Base-by-base conservation (phyloP, 2,888 invertebrate species). In the Drosophila histrio region DNA sequence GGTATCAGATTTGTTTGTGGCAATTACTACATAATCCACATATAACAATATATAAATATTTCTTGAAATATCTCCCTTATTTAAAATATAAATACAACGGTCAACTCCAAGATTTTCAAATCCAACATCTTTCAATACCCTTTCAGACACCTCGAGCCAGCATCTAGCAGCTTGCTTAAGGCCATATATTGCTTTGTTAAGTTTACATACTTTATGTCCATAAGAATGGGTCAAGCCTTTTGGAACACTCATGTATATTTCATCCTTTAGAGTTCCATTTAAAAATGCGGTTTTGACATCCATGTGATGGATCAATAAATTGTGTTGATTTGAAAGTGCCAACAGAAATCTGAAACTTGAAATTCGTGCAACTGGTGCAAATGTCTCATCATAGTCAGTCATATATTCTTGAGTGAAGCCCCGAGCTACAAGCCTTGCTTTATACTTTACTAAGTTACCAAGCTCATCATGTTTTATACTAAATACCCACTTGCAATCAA, bases 161-260 rank as follows among this genome's bases (percentile, higher is more conserved):
- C 32, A 54, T 54, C 54, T 43, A 11, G 43, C 54, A 7, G 54
- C 61, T 46, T 83, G 78, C 52, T 77, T 81, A 17, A 77, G 59
- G 8, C 77, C 74, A 58, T 79, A 77, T n/a, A 79, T 32, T 15
- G 70, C 60, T 67, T 76, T 58, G 43, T 64, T 44, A 21, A 64
- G 49, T 17, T 70, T 49, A 47, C 49, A 64, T 17, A 43, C 32
- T 43, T 43, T 43, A 41, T 54, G 32, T 21, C 7, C 52, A 39
- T 39, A n/a, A 28, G 6, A 24, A 2, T 24, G 22, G 6, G 6
- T 38, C 4, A 36, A 17, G 4, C 30, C 21, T 53, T 39, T 22
- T 24, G 39, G 28, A 21, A 22, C n/a, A 0, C 15, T 58, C 39
- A 64, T 59, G 17, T 59, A 59, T 4, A 64, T 60, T 54, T 65